A percentile compares a stretch with the other conserved stretches of the same genome.
Conservation (phyloP, 2,888 invertebrate genomes). For the Kuschelorhynchus macadamiae region DNA sequence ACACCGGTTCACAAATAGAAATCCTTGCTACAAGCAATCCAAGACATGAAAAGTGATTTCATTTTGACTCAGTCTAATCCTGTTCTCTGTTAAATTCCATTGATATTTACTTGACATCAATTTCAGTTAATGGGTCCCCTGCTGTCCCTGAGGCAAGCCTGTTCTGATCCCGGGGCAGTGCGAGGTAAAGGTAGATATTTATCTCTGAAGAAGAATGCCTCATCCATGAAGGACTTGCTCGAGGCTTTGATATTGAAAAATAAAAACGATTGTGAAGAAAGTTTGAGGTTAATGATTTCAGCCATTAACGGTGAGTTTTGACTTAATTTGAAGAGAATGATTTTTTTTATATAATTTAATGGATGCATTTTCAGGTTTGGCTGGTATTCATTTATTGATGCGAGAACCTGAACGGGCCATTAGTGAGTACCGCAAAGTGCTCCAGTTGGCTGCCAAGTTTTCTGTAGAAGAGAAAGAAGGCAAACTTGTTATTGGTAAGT, state of each 20-base stretch:
- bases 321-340: not conserved
- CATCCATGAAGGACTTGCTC: slow-evolving; percentile 77
- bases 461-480: slow-evolving; percentile 66
- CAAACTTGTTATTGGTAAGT: slow-evolving; percentile 61
- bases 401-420: slow-evolving; percentile 72
- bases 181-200: slow-evolving; percentile 72
- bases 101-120: no score
- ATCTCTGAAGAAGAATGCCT: slow-evolving; percentile 70
- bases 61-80: no score
- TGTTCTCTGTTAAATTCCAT: no score
- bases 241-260: slow-evolving; percentile 76
- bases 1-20: no score
- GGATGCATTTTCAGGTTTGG: slow-evolving; percentile 69
- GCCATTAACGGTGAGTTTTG: slow-evolving; percentile 74
- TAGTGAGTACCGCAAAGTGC: slow-evolving; percentile 74
- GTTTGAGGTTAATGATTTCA: slow-evolving; percentile 74
- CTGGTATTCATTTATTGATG: slow-evolving; percentile 75
- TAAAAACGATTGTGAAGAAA: slow-evolving; percentile 74
- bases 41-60: no score
- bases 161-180: slow-evolving; percentile 78
- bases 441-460: slow-evolving; percentile 69
- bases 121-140: slow-evolving; percentile 75
- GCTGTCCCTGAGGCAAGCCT: slow-evolving; percentile 78
- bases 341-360: slow-evolving; percentile 9
- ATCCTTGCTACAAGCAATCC: no score